Base-by-base conservation (phyloP, 2,797 vertebrate species). In the Amniataba percoides region DNA sequence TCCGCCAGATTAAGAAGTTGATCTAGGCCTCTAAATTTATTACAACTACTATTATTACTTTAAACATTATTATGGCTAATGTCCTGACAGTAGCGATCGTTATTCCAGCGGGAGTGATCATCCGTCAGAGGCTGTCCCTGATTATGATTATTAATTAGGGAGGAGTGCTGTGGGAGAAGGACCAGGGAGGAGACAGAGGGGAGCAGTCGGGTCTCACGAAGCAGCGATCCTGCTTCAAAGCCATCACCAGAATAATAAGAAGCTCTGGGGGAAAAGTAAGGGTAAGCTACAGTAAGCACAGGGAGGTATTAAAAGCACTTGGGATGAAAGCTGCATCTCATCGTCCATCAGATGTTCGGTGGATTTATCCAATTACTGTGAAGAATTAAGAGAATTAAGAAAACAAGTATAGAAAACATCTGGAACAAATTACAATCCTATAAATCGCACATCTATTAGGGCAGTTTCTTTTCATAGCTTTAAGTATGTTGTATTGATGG, bases 111-210 rank as follows among this genome's bases (percentile, higher is more conserved):
- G 80, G 82, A 71, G 74, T 6, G 51, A 77, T 71, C 71, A 78
- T 82, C 84, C 72, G 63, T 86, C 90, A 86, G 45, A 77, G 62
- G 23, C 62, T 77, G 87, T 71, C 77, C 49, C 61, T 82, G 67
- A 77, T 90, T 81, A 66, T 1, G 39, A 19, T 87, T 77, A 83
- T 89, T 83, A 86, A 90, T 86, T 81, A 80, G 70, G 74, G 71
- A 67, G 77, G 71, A 77, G 62, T 3, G 45, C 36, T 46, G 73
- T 3, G 43, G 71, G 55, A 68, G 66, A 18, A 49, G 60, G 42
- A 49, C 11, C n/a, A 39, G 39, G 61, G 66, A 62, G 64, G 77
- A 45, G 63, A 42, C 16, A 12, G 48, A 67, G 67, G 66, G 78
- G 74, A 78, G 83, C 46, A 18, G 74, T 31, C 42, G 2, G 23